phyloP scores from a whole-genome alignment of 2,888 invertebrate genomes.

The Brachyptera putata region DNA sequence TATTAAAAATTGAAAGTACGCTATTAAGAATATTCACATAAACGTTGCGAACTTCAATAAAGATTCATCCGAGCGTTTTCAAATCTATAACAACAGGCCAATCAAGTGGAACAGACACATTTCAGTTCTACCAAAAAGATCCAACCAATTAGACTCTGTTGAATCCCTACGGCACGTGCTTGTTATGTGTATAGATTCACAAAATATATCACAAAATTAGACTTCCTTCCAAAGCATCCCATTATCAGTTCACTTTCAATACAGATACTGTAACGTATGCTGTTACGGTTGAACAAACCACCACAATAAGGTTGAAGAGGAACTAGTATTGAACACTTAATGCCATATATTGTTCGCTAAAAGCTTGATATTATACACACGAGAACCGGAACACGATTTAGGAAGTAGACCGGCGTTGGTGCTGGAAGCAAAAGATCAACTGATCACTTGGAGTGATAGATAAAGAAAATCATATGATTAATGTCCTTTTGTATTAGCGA shows the following conservation, averaged over 20 bases:
- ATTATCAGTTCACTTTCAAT: neutral
- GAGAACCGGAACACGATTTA: constrained; percentile 9
- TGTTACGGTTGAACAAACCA: neutral
- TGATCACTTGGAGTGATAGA: constrained; percentile 3
- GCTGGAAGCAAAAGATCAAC: constrained; percentile 2
- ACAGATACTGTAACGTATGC: neutral
- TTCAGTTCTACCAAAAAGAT: neutral
- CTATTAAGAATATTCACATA: too few relatives aligned
- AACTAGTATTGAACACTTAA: too few relatives aligned
- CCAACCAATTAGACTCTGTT: constrained; percentile 3
- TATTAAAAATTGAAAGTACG: too few relatives aligned
- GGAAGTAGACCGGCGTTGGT: constrained; percentile 1
- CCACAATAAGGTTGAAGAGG: neutral
- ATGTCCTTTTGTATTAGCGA: neutral
- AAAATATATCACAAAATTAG: neutral
- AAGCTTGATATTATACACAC: constrained; percentile 1
- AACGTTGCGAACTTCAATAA: too few relatives aligned
- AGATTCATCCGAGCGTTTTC: too few relatives aligned
- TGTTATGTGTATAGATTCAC: neutral
- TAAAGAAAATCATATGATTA: constrained; percentile 1
- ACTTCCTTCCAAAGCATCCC: too few relatives aligned
- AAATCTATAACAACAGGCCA: too few relatives aligned
- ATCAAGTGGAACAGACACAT: too few relatives aligned
- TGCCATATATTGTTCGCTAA: constrained; percentile 11
- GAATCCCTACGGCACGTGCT: neutral